Evolutionary conservation across 2,888 invertebrate species (phyloP), one percentile per base, ranked within the genome.

Genomic region (Ophion ellenae): DNA sequence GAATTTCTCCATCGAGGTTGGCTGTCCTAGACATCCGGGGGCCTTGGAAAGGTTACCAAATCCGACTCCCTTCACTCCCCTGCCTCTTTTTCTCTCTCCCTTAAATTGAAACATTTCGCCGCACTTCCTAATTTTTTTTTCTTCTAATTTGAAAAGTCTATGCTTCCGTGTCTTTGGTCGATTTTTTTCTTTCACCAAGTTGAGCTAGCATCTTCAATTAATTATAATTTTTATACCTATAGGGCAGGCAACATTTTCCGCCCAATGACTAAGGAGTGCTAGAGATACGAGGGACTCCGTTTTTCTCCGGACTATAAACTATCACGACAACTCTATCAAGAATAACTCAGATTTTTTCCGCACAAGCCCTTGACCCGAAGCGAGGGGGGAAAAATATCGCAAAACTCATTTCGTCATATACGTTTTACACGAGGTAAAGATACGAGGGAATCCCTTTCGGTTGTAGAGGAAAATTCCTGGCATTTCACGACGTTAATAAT

Each of bases 401-500:
- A 20, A 67, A 66, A 76, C 61, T 70, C 71, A 75, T 53, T 63
- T 32, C 28, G 63, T 63, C 63, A 17, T 80, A 7, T 66, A 61
- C 47, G 66, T 66, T 74, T 61, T 40, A 2, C 53, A 45, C 59
- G 74, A 73, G 32, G 69, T 47, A 40, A 64, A 74, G 47, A 82
- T 77, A 74, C 61, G 64, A 61, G 61, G 71, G 67, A 63, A 83
- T 57, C 63, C 75, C 64, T 70, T 70, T 70, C 57, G 71, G 64
- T 57, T 66, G 63, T 32, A 57, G 59, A 77, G 61, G 53, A 70
- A 86, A 71, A 71, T 67, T 73, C 66, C 47, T 67, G 64, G 53
- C 76, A 75, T 59, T 67, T 66, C 67, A 47, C 70, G 45, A 20
- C 67, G 83, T 85, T 87, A 84, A 88, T 88, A 87, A 85, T 87